phyloP scores from a whole-genome alignment of 1,140 invertebrate species.

The Agrilus planipennis region DNA sequence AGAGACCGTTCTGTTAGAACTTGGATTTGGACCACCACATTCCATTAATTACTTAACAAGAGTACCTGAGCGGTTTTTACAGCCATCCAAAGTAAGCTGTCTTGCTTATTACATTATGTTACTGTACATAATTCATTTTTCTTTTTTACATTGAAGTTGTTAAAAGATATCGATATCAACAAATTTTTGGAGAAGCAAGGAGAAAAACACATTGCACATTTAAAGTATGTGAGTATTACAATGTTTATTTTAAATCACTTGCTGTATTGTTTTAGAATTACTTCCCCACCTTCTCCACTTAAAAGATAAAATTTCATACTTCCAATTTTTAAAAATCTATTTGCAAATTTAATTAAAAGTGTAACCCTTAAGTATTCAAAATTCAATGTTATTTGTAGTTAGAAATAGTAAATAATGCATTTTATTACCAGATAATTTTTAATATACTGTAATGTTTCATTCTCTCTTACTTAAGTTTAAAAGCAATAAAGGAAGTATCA shows the following conservation, averaged over 20 bases:
- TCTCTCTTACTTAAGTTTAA: no score
- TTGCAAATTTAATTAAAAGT: no score
- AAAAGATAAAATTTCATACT: no score
- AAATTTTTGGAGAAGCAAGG: slow-evolving; percentile 32
- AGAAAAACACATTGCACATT: slow-evolving; percentile 4
- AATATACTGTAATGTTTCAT: no score
- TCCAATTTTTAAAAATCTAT: no score
- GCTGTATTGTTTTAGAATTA: no score
- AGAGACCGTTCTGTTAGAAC: slow-evolving; percentile 55
- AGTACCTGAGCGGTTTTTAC: slow-evolving; percentile 49
- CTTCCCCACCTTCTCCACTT: no score
- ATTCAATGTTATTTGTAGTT: no score
- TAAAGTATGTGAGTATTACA: slow-evolving; percentile 1
- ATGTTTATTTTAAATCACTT: neutral
- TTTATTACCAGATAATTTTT: no score
- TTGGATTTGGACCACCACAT: slow-evolving; percentile 55
- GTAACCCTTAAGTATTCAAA: no score
- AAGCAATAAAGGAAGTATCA: no score
- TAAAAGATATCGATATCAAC: slow-evolving; percentile 30
- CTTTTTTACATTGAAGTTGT: slow-evolving; percentile 19
- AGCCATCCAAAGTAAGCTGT: slow-evolving; percentile 28
- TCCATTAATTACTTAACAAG: slow-evolving; percentile 42
- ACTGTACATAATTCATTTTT: slow-evolving; percentile 1
- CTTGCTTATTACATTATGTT: neutral
- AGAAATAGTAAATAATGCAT: no score